phyloP scores from a whole-genome alignment of 2,888 invertebrate species.

The Strigamia transsilvanica region DNA sequence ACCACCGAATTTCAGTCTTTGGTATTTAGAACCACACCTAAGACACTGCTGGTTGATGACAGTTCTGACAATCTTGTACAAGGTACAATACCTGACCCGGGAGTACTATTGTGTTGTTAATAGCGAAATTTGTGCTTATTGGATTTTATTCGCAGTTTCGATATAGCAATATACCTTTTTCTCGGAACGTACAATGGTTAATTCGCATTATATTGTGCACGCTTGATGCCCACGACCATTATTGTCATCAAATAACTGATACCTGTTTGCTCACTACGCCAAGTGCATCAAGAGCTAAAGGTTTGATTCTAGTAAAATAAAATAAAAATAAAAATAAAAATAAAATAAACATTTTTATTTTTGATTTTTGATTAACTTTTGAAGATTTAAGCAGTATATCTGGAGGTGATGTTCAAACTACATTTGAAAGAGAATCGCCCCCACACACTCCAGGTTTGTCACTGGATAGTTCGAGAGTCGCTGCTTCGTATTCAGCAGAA shows the following conservation, averaged over 20 bases:
- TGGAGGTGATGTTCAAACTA: conserved; percentile 64
- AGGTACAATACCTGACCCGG: conserved; percentile 70
- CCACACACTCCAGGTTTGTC: conserved; percentile 61
- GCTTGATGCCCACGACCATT: conserved; percentile 88
- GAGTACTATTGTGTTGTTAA: not conserved
- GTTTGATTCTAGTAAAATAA: conserved; percentile 36
- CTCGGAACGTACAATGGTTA: conserved; percentile 76
- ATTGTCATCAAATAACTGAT: conserved; percentile 84
- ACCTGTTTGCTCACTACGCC: conserved; percentile 77
- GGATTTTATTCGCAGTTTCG: conserved; percentile 63
- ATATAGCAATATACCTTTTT: conserved; percentile 65
- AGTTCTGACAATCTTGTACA: conserved; percentile 90
- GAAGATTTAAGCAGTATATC: conserved; percentile 65
- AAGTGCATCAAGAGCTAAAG: conserved; percentile 52
- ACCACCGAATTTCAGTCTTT: conserved; percentile 82
- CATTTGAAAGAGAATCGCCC: conserved; percentile 64
- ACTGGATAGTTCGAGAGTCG: conserved; percentile 52
- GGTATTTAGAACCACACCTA: conserved; percentile 85
- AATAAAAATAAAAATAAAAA: not conserved
- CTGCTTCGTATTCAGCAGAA: conserved; percentile 55
- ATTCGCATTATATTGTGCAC: conserved; percentile 91
- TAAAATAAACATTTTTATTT: not conserved
- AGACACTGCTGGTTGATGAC: conserved; percentile 93
- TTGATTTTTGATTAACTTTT: conserved; percentile 56
- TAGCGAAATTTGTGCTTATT: not conserved